A percentile compares a stretch with the other conserved stretches of the same genome.
phyloP scores from a whole-genome alignment of 2,888 invertebrate species.

The Chironomus riparius region DNA sequence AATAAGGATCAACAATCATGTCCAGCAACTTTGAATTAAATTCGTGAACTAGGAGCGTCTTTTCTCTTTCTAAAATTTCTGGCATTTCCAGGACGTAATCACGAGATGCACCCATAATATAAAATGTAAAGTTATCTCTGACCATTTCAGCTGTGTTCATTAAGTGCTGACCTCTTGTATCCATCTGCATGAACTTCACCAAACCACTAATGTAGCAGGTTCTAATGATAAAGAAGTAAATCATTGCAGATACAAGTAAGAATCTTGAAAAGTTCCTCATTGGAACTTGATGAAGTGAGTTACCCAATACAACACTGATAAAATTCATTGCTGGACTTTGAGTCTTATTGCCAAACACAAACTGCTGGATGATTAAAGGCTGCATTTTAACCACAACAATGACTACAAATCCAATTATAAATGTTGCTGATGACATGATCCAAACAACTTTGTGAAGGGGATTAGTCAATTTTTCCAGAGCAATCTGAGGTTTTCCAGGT shows the following conservation, averaged over 20 bases:
- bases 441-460: too few species aligned
- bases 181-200: slow-evolving; percentile 7
- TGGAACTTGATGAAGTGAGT: neutral
- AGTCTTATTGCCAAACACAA: slow-evolving; percentile 11
- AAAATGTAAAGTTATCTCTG: neutral
- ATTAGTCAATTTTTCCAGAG: too few species aligned
- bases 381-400: too few species aligned
- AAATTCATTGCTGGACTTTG: slow-evolving; percentile 22
- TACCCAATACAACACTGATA: slow-evolving; percentile 13
- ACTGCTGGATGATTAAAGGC: slow-evolving; percentile 9
- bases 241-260: neutral
- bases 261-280: slow-evolving; percentile 26
- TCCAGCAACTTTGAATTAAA: neutral
- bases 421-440: too few species aligned
- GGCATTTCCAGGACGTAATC: neutral
- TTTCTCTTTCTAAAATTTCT: neutral
- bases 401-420: too few species aligned
- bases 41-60: neutral
- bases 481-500: too few species aligned
- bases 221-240: neutral
- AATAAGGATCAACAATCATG: neutral
- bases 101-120: neutral
- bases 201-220: slow-evolving; percentile 3
- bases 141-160: neutral
- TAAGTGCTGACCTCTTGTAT: neutral